Conservation (phyloP, 2,113 vertebrate genomes). For the Sigmodon hispidus region DNA sequence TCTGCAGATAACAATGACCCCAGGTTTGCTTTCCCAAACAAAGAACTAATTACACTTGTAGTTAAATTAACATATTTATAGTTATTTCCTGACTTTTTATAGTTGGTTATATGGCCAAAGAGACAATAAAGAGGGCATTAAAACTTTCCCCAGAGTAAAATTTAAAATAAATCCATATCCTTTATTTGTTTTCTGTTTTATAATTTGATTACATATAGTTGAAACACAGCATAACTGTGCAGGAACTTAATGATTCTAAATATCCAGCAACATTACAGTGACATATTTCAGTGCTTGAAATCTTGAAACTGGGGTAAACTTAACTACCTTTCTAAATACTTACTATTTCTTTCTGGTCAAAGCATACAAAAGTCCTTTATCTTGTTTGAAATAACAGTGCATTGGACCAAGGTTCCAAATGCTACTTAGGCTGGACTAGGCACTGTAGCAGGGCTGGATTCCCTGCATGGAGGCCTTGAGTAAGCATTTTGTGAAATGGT, state of each 20-base stretch:
- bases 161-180: not conserved
- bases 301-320: not conserved
- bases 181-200: not conserved
- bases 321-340: not conserved
- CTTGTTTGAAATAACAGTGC: not conserved
- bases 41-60: not conserved
- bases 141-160: not conserved
- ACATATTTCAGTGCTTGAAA: not conserved
- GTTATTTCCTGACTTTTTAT: not conserved
- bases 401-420: not conserved
- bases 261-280: not conserved
- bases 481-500: not conserved
- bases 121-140: not conserved
- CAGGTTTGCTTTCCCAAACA: not conserved
- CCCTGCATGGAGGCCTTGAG: not conserved
- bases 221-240: not conserved
- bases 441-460: too few species aligned
- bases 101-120: not conserved
- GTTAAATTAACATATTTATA: not conserved
- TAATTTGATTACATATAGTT: not conserved
- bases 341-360: not conserved
- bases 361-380: not conserved
- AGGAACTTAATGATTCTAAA: not conserved
- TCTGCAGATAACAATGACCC: not conserved
- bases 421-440: not conserved